These are phyloP conservation scores for Panopea generosa DNA, from an alignment of 2,888 invertebrate genomes.

Conservation along the genomic window DNA sequence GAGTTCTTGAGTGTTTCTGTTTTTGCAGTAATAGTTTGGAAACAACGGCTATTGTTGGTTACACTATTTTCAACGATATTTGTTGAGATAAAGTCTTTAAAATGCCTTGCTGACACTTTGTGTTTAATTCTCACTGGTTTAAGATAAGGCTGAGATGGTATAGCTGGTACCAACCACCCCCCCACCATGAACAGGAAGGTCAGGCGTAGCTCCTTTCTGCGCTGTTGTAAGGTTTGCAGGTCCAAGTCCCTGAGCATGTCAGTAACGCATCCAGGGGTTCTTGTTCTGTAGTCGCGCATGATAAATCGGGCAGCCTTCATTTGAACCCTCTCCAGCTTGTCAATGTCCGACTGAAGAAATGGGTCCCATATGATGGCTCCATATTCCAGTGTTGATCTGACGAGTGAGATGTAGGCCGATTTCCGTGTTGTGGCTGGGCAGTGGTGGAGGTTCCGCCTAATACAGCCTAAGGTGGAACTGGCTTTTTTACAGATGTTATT, in stretches of 20 bases:
- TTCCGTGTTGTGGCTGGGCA: conserved; percentile 25
- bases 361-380: conserved; percentile 43
- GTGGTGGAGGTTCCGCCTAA: conserved; percentile 36
- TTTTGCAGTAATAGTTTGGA: not conserved
- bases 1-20: conserved; percentile 1
- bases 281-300: conserved; percentile 1
- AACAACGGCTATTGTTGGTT: not conserved
- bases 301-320: conserved; percentile 13
- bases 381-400: conserved; percentile 43
- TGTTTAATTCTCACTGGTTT: not conserved
- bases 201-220: too few species aligned
- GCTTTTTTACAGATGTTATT: conserved; percentile 41
- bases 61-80: not conserved
- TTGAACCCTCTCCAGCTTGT: conserved; percentile 40
- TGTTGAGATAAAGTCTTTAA: not conserved
- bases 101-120: not conserved
- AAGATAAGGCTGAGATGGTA: not conserved
- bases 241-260: too few species aligned
- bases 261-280: too few species aligned
- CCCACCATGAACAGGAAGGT: not conserved
- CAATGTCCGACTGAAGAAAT: conserved; percentile 26
- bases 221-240: too few species aligned
- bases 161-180: conserved; percentile 3
- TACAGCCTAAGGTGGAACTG: conserved; percentile 42
- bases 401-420: conserved; percentile 30